phyloP scores from a whole-genome alignment of 2,888 invertebrate genomes.

The Mylabris sibirica region DNA sequence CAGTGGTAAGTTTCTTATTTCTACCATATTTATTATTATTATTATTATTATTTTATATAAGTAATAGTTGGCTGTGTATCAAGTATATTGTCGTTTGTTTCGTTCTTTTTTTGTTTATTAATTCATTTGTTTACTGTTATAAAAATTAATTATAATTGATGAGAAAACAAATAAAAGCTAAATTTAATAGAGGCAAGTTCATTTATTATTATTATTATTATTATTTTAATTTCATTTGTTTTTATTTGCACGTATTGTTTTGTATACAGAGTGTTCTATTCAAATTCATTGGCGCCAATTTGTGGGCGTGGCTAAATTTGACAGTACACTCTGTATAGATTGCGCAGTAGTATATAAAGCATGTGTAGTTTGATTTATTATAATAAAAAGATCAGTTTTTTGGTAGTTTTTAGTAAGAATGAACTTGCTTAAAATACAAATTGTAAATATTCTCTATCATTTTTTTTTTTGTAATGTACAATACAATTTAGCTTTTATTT shows the following conservation, averaged over 20 bases:
- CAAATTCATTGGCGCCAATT: too few relatives aligned
- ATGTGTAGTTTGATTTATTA: neutral
- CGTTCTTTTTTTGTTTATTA: neutral
- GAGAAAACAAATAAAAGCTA: conserved; percentile 11
- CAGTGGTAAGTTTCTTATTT: conserved; percentile 73
- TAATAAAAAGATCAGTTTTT: neutral
- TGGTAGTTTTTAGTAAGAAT: too few relatives aligned
- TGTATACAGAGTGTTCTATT: neutral
- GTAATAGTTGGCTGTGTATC: neutral
- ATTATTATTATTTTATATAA: neutral
- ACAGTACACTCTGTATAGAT: too few relatives aligned
- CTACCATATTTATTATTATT: neutral
- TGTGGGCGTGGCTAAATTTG: neutral
- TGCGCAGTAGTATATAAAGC: neutral
- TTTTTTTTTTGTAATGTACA: neutral
- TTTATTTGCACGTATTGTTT: neutral
- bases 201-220: too few relatives aligned
- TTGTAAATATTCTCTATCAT: neutral
- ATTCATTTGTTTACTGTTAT: neutral
- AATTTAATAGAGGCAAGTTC: conserved; percentile 5
- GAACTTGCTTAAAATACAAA: neutral
- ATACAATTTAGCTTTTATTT: conserved; percentile 12
- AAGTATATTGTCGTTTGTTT: neutral
- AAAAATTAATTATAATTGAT: neutral
- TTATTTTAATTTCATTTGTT: neutral